Evolutionary conservation across 2,888 invertebrate genomes (phyloP).

Genomic region (Cancer borealis): DNA sequence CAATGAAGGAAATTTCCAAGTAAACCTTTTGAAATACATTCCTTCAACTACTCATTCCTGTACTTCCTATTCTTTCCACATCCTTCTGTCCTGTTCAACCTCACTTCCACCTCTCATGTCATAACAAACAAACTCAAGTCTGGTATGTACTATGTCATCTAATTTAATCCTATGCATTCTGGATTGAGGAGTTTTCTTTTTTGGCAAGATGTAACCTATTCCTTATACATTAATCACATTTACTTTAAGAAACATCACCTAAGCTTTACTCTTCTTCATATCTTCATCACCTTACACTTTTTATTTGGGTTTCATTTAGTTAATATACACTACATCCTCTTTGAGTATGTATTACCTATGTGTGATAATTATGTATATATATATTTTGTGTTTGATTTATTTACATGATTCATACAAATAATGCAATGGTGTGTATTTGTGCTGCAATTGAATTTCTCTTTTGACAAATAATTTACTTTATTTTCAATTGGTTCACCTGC

Average conservation of each 20-base stretch:
- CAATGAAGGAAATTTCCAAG: background rate
- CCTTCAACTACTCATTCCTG: background rate
- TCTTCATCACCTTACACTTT: background rate
- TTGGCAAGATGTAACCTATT: background rate
- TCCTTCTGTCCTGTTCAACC: background rate
- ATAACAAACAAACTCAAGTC: background rate
- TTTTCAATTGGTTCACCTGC: background rate
- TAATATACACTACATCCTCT: background rate
- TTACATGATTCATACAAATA: too few relatives aligned
- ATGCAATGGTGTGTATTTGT: background rate
- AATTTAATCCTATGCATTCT: background rate
- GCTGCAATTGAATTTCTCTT: background rate
- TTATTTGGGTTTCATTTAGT: background rate
- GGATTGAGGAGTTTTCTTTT: background rate
- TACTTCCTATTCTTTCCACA: background rate
- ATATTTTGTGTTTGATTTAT: background rate
- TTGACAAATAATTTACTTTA: background rate
- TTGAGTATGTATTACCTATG: background rate
- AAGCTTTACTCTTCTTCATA: background rate
- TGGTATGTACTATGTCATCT: background rate
- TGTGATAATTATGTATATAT: background rate
- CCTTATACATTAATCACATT: background rate
- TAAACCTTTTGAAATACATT: background rate
- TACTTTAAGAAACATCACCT: background rate
- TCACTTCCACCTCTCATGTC: background rate